These are phyloP conservation scores for Nasonia oneida DNA, from an alignment of 2,888 invertebrate species.

Conservation along the genomic window DNA sequence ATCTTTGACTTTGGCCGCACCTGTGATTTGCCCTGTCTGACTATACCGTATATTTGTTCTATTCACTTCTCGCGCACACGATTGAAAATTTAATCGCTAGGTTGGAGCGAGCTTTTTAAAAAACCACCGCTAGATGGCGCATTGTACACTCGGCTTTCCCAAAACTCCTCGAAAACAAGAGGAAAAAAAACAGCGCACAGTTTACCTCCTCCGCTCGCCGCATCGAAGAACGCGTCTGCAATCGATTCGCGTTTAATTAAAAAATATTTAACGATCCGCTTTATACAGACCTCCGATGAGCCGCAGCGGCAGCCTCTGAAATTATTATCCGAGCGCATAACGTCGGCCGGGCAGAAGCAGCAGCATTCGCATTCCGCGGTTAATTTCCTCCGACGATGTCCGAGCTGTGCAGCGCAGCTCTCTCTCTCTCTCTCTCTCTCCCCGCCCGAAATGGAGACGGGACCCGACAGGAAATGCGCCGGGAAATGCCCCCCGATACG, in stretches of 20 bases:
- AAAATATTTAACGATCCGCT: conserved; percentile 72
- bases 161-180: not conserved
- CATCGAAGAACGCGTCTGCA: conserved; percentile 44
- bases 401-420: conserved; percentile 10
- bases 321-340: conserved; percentile 68
- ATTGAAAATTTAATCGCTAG: not conserved
- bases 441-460: conserved; percentile 31
- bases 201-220: not conserved
- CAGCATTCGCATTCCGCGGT: conserved; percentile 71
- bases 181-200: not conserved
- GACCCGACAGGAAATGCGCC: conserved; percentile 41
- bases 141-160: not conserved
- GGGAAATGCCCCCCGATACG: conserved; percentile 20
- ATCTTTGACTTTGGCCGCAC: too few species aligned
- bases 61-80: not conserved
- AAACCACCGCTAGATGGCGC: not conserved
- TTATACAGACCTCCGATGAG: conserved; percentile 37
- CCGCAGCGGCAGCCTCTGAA: conserved; percentile 61
- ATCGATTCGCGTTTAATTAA: conserved; percentile 73
- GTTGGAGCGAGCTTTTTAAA: not conserved
- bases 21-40: not conserved
- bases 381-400: conserved; percentile 71
- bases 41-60: not conserved
- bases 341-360: conserved; percentile 48
- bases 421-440: not conserved